Conservation (phyloP, 2,888 invertebrate species). For the Philereme transversata region DNA sequence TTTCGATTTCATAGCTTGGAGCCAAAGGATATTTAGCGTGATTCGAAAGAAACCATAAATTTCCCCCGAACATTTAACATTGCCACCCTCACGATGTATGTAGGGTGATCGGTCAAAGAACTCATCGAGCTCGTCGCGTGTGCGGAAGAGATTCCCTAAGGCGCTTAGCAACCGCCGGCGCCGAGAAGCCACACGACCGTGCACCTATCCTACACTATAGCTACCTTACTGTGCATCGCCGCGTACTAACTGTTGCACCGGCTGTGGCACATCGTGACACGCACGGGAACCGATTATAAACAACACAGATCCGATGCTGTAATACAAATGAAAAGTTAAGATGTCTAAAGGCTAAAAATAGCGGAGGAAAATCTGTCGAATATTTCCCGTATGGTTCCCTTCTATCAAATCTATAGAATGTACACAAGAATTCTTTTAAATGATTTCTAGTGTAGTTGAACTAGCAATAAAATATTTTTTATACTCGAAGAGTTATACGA, state of each 20-base stretch:
- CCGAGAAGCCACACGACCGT: slow-evolving; percentile 18
- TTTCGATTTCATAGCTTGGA: slow-evolving; percentile 1
- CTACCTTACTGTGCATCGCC: too few species aligned
- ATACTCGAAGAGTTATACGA: too few species aligned
- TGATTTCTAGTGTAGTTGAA: too few species aligned
- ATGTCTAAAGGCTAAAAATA: slow-evolving; percentile 5
- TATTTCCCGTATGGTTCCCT: too few species aligned
- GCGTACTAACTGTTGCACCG: not conserved
- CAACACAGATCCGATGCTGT: slow-evolving; percentile 12
- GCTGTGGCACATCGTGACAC: not conserved
- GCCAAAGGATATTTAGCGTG: not conserved
- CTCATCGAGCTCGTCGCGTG: slow-evolving; percentile 9
- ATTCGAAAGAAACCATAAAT: slow-evolving; percentile 9
- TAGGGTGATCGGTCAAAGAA: slow-evolving; percentile 24
- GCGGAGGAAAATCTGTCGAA: too few species aligned
- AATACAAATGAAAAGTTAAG: slow-evolving; percentile 15
- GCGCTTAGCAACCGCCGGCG: slow-evolving; percentile 25
- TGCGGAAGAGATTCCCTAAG: slow-evolving; percentile 24
- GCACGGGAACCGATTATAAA: slow-evolving; percentile 3
- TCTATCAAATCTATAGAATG: too few species aligned
- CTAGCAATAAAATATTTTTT: too few species aligned
- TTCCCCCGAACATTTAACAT: not conserved
- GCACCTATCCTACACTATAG: too few species aligned
- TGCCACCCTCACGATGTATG: slow-evolving; percentile 6
- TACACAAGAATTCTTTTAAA: too few species aligned